Conservation (phyloP, 2,888 invertebrate species). For the Microplitis deprimator region DNA sequence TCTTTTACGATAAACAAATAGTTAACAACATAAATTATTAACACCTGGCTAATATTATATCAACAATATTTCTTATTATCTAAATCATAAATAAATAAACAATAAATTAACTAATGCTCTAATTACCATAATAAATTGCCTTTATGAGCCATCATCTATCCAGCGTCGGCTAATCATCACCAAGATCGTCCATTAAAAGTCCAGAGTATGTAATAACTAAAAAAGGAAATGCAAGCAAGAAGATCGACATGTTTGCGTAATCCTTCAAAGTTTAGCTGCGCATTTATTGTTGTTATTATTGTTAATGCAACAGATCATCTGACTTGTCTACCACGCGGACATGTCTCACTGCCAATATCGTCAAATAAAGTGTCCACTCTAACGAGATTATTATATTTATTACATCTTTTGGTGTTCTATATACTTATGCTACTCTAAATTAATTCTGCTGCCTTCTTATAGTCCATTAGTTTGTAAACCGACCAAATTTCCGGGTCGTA, state of each 20-base stretch:
- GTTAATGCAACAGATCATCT: constrained; percentile 18
- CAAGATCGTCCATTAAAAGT: background rate
- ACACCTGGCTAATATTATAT: background rate
- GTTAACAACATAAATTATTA: background rate
- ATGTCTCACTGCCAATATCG: constrained; percentile 33
- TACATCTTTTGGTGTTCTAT: too few relatives aligned
- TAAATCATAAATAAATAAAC: background rate
- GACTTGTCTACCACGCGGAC: background rate
- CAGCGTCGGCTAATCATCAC: background rate
- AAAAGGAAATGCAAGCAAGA: background rate
- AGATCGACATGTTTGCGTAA: constrained; percentile 1
- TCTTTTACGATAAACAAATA: background rate
- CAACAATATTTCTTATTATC: background rate
- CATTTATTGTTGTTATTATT: constrained; percentile 12
- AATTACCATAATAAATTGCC: background rate
- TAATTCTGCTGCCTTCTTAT: background rate
- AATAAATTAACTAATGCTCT: too few relatives aligned
- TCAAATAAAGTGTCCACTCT: background rate
- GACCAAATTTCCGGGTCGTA: too few relatives aligned
- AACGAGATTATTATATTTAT: background rate
- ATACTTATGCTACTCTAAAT: background rate
- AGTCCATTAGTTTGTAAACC: too few relatives aligned
- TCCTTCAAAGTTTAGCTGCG: background rate
- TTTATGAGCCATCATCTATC: background rate
- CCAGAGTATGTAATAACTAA: background rate